Evolutionary conservation across 1,140 invertebrate genomes (phyloP), one percentile per base, ranked within the genome.

Genomic region (Dermatophagoides farinae): DNA sequence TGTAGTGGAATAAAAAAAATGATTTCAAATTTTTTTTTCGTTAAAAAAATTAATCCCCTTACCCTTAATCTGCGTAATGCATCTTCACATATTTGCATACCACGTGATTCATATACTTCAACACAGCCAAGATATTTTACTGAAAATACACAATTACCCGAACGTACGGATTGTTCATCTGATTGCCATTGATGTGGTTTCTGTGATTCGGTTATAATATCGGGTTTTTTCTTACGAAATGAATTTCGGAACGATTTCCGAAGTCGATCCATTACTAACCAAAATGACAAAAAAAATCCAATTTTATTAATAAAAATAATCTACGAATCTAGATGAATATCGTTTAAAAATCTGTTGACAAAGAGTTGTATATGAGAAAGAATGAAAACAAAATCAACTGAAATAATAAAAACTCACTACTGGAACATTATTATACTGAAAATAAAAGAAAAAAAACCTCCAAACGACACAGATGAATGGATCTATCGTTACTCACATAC

Each of bases 31-130:
- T 37, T 22, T 12, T 12, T 9, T 50, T 50, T 11, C 6, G 51
- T 12, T 9, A 25, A 6, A 46, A 22, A 50, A 6, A 46, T 18
- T 44, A 37, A 25, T n/a, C 5, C 1, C 77, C 80, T 80, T 74
- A 89, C 86, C 74, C 86, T 77, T 51, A 91, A 74, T 58, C 89
- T 85, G 79, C 95, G 97, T 41, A 98, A 78, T 22, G 95, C 95
- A 74, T 96, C 91, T 74, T 99, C 96, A 77, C 96, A 99, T 41
- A 98, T 89, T 75, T 95, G 88, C 91, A 98, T 97, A 20, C 96
- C 95, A 68, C 95, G 79, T 0, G 92, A 97, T 74, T 98, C 95
- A 73, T 91, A 97, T 2, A 99, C 96, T 76, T 99, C 95, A 0
- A 97, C 88, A 75, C 90, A 95, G 64, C 96, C 96, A 67, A 99